Conservation (phyloP, 2,113 vertebrate species). For the Camelus dromedarius region DNA sequence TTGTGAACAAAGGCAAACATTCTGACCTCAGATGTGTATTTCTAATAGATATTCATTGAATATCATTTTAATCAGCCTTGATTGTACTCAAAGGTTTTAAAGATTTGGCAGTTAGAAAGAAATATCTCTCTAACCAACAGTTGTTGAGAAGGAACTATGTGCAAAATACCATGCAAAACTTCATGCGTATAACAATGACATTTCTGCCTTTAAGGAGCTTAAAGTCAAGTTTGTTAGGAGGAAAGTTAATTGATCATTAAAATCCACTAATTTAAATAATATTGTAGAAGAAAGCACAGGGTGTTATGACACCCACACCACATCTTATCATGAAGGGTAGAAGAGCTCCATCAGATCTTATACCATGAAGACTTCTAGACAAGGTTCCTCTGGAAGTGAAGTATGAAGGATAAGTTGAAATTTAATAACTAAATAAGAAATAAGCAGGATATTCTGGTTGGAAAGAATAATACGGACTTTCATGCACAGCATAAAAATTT, state of each 20-base stretch:
- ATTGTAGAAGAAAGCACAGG: background rate
- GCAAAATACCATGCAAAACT: background rate
- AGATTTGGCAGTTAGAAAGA: background rate
- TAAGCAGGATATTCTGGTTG: background rate
- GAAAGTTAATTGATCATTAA: background rate
- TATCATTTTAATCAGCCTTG: conserved; percentile 21
- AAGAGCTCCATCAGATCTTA: background rate
- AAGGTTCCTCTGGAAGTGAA: background rate
- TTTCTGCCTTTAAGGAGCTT: background rate
- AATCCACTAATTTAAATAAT: background rate
- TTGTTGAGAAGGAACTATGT: background rate
- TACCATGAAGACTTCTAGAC: background rate
- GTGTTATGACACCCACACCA: background rate
- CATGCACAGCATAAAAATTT: too few species aligned
- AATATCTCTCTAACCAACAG: background rate
- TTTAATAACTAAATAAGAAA: background rate
- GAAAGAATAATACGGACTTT: background rate
- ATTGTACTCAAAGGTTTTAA: background rate
- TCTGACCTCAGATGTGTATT: background rate
- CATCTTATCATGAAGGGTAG: background rate
- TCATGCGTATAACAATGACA: rapidly evolving
- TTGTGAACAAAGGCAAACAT: conserved; percentile 6
- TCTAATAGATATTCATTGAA: background rate
- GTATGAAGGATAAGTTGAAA: background rate
- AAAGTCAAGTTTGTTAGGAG: background rate